Evolutionary conservation across 2,888 invertebrate species (phyloP).

Genomic region (Mesoligia furuncula): DNA sequence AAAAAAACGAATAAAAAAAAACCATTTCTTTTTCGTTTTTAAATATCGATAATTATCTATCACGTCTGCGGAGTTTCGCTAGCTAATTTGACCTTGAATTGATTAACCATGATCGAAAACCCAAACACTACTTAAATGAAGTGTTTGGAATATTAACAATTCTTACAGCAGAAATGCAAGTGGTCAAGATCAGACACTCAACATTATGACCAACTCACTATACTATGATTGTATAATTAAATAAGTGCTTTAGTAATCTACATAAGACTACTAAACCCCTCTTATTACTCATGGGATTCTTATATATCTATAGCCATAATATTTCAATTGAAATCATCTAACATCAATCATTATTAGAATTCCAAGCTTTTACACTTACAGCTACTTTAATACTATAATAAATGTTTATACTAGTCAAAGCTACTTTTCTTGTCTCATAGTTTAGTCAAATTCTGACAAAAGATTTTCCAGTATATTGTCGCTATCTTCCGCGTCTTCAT

Average conservation of each 20-base stretch:
- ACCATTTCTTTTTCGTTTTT: background rate
- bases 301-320: slow-evolving; percentile 6
- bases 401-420: slow-evolving; percentile 20
- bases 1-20: too few species aligned
- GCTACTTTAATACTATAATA: slow-evolving; percentile 29
- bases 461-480: slow-evolving; percentile 12
- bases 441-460: slow-evolving; percentile 22
- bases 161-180: background rate
- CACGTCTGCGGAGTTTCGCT: background rate
- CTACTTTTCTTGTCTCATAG: background rate
- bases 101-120: background rate
- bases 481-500: slow-evolving; percentile 42
- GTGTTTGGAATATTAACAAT: slow-evolving; percentile 14
- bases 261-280: background rate
- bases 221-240: slow-evolving; percentile 12
- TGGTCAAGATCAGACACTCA: background rate
- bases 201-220: background rate
- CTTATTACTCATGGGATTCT: background rate
- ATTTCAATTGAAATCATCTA: slow-evolving; percentile 1
- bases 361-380: slow-evolving; percentile 28
- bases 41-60: background rate
- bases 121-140: too few species aligned
- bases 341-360: slow-evolving; percentile 13
- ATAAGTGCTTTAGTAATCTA: slow-evolving; percentile 13
- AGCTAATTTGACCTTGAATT: background rate